Conservation (phyloP, 2,797 vertebrate species). For the Capromys pilorides region DNA sequence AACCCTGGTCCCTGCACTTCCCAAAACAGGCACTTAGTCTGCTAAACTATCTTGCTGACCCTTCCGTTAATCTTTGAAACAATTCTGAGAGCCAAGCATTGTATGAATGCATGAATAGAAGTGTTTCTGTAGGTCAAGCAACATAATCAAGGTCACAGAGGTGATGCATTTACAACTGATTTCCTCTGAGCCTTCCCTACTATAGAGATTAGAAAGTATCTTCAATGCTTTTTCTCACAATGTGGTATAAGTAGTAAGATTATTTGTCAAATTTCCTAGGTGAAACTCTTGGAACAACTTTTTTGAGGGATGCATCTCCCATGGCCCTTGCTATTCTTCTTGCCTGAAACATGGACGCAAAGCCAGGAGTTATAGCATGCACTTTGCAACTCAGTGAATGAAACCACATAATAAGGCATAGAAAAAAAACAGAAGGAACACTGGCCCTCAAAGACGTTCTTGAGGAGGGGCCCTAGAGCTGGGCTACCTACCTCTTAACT, state of each 20-base stretch:
- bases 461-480: neutral
- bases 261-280: neutral
- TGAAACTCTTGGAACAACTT: neutral
- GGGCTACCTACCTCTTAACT: neutral
- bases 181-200: neutral
- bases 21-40: too few relatives aligned
- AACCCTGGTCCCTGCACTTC: too few relatives aligned
- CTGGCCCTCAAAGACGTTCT: neutral
- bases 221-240: slow-evolving; percentile 4
- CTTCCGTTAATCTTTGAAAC: neutral
- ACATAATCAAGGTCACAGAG: neutral
- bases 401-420: neutral
- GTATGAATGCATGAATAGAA: neutral
- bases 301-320: neutral
- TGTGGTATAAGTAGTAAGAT: neutral
- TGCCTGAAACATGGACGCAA: neutral
- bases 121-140: neutral
- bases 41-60: too few relatives aligned
- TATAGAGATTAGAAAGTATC: neutral
- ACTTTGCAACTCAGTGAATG: neutral
- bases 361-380: neutral
- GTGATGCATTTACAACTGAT: neutral
- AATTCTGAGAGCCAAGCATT: neutral
- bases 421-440: neutral
- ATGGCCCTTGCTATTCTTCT: neutral